A percentile compares a stretch with the other conserved stretches of the same genome.
Evolutionary conservation across 2,797 vertebrate genomes (phyloP).

Genomic region (Acipenser transmontanus): DNA sequence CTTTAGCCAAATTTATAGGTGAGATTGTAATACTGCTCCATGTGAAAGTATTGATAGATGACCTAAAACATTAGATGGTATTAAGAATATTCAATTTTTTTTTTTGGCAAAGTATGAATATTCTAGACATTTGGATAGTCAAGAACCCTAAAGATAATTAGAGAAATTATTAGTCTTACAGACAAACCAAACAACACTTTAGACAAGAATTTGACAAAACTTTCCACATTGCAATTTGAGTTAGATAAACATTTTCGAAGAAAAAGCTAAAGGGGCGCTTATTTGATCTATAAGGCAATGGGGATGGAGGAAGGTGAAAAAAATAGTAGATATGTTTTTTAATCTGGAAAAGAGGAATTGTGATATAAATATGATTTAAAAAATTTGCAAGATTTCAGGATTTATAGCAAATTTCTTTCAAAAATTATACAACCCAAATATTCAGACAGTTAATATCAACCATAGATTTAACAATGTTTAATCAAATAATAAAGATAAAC

Average conservation of each 20-base stretch:
- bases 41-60: not conserved
- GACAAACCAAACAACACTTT: not conserved
- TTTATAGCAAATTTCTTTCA: no score
- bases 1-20: slow-evolving; percentile 1
- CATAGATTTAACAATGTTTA: no score
- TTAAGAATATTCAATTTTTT: no score
- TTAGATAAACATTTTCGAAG: not conserved
- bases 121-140: not conserved
- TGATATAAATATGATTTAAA: no score
- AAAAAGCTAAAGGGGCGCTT: not conserved
- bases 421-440: no score
- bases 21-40: slow-evolving; percentile 4
- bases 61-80: not conserved
- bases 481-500: no score
- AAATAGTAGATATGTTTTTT: no score
- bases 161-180: not conserved
- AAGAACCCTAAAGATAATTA: not conserved
- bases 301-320: no score
- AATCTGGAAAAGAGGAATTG: no score
- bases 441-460: no score
- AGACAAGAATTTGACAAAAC: not conserved
- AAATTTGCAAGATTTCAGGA: no score
- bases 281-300: not conserved
- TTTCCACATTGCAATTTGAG: not conserved
- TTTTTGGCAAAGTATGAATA: not conserved